Conservation (phyloP, 2,888 invertebrate genomes). For the Mythimna pallens region DNA sequence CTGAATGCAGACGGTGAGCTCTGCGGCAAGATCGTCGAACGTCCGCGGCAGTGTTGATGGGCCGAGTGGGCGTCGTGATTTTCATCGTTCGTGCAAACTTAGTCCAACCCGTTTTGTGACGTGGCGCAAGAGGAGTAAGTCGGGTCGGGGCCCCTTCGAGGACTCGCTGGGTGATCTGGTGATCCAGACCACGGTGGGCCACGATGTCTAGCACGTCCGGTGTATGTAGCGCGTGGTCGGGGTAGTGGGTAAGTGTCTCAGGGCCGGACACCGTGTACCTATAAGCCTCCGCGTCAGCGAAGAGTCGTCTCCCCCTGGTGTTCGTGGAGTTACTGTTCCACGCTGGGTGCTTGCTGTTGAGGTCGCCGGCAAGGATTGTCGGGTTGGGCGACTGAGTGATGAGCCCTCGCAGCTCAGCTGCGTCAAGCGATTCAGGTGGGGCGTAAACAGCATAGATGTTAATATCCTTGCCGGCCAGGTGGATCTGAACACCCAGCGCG, state of each 20-base stretch:
- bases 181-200: too few relatives aligned
- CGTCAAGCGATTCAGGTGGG: neutral
- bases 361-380: constrained; percentile 5
- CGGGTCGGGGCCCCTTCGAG: neutral
- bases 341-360: constrained; percentile 11
- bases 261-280: constrained; percentile 1
- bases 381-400: neutral
- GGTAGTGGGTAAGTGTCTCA: too few relatives aligned
- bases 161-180: neutral
- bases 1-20: too few relatives aligned
- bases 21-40: too few relatives aligned
- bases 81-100: too few relatives aligned
- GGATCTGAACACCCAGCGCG: neutral
- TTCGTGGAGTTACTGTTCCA: constrained; percentile 10
- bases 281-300: constrained; percentile 9
- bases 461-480: constrained; percentile 2
- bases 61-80: too few relatives aligned
- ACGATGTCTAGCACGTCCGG: too few relatives aligned
- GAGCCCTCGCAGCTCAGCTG: neutral
- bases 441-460: neutral
- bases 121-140: neutral
- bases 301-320: constrained; percentile 6
- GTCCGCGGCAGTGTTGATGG: too few relatives aligned
- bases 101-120: too few relatives aligned
- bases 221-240: too few relatives aligned